phyloP scores from a whole-genome alignment of 2,888 invertebrate species.

The Drosophila falleni region DNA sequence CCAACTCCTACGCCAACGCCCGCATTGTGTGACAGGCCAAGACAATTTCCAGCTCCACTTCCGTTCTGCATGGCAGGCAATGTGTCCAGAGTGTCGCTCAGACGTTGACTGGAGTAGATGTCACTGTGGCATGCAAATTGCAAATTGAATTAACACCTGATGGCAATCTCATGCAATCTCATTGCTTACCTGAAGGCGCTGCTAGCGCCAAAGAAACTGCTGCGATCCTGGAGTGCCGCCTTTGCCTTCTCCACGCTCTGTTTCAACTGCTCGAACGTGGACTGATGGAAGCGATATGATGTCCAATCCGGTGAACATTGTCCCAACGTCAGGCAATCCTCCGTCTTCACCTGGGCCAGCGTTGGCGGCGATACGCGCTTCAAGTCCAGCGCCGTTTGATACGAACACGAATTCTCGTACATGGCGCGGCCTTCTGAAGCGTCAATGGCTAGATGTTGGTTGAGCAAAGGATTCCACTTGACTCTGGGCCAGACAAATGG shows the following conservation, averaged over 20 bases:
- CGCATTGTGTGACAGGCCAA: conserved; percentile 83
- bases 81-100: conserved; percentile 83
- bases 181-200: conserved; percentile 89
- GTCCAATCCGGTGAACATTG: conserved; percentile 90
- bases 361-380: conserved; percentile 88
- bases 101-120: conserved; percentile 85
- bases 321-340: conserved; percentile 86
- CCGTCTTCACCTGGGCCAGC: conserved; percentile 86
- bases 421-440: conserved; percentile 85
- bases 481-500: conserved; percentile 60
- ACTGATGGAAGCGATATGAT: conserved; percentile 93
- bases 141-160: conserved; percentile 13
- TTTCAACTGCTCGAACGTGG: conserved; percentile 95
- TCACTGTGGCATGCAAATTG: conserved; percentile 72
- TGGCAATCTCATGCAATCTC: background rate
- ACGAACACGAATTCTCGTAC: conserved; percentile 98
- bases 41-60: conserved; percentile 79
- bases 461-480: conserved; percentile 83
- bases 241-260: conserved; percentile 96
- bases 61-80: conserved; percentile 81
- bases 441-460: conserved; percentile 73
- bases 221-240: conserved; percentile 92
- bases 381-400: conserved; percentile 93
- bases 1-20: conserved; percentile 63
- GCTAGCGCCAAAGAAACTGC: conserved; percentile 89